Conservation (phyloP, 2,888 invertebrate genomes). For the Pachydiplax longipennis region DNA sequence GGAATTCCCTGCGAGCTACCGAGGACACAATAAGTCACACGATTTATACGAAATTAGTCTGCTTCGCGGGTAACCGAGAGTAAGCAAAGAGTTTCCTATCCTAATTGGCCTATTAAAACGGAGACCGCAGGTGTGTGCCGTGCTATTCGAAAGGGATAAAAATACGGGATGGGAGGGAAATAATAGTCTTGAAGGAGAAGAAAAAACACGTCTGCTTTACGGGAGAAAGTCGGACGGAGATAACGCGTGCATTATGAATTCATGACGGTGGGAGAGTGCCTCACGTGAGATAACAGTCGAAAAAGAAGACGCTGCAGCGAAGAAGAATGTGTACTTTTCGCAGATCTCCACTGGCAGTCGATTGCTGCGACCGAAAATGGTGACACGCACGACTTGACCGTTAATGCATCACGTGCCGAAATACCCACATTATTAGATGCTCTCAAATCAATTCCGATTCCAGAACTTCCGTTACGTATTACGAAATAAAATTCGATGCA, state of each 20-base stretch:
- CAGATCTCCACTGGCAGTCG: no score
- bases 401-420: no score
- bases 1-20: constrained; percentile 31
- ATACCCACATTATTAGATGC: no score
- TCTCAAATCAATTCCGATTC: no score
- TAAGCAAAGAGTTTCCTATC: not conserved
- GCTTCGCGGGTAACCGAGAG: not conserved
- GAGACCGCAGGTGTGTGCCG: not conserved
- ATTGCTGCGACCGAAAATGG: no score
- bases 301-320: not conserved
- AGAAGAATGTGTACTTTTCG: no score
- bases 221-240: not conserved
- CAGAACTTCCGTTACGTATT: no score
- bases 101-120: constrained; percentile 32
- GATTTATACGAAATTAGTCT: constrained; percentile 44
- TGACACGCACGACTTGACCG: no score
- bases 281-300: not conserved
- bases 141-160: not conserved
- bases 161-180: not conserved
- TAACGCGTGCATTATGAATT: not conserved
- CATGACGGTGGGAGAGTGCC: not conserved
- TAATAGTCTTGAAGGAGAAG: not conserved
- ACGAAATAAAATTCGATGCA: no score
- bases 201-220: not conserved
- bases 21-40: constrained; percentile 27